Conservation (phyloP, 2,113 vertebrate species). For the Boulengerochromis microlepis region DNA sequence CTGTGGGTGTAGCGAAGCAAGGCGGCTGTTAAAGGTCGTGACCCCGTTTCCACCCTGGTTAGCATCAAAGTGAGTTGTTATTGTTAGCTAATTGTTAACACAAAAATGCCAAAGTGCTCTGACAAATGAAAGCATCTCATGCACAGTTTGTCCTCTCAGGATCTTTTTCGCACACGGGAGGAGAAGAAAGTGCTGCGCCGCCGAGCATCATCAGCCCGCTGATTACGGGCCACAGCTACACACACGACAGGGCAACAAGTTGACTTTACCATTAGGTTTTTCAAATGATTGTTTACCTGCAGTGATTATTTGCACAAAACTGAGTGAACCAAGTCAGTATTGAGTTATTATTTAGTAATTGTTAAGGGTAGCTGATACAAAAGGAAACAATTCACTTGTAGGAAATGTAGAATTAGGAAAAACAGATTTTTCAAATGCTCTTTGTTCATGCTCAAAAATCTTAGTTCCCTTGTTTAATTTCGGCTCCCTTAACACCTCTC, state of each 20-base stretch:
- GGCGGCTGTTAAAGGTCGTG: slow-evolving; percentile 18
- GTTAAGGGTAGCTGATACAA: not conserved
- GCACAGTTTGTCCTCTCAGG: slow-evolving; percentile 4
- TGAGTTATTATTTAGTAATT: not conserved
- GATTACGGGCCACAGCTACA: not conserved
- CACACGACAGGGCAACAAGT: not conserved
- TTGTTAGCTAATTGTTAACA: slow-evolving; percentile 66
- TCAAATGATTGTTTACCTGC: not conserved
- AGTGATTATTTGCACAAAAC: not conserved
- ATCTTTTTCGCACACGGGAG: not conserved
- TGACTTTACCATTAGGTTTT: not conserved
- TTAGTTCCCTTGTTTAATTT: not conserved
- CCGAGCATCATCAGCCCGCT: not conserved
- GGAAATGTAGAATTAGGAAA: not conserved
- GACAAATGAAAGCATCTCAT: slow-evolving; percentile 39
- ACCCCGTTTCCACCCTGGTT: slow-evolving; percentile 51
- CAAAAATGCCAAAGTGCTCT: slow-evolving; percentile 35
- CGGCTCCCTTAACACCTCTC: not conserved
- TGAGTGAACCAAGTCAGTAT: not conserved
- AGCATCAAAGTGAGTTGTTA: slow-evolving; percentile 55
- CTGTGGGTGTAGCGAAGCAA: not conserved
- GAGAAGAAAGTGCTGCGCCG: not conserved
- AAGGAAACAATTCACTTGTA: not conserved
- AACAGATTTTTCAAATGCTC: not conserved
- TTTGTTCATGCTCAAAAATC: not conserved